phyloP scores from a whole-genome alignment of 2,113 vertebrate genomes.

The Thunnus maccoyii region DNA sequence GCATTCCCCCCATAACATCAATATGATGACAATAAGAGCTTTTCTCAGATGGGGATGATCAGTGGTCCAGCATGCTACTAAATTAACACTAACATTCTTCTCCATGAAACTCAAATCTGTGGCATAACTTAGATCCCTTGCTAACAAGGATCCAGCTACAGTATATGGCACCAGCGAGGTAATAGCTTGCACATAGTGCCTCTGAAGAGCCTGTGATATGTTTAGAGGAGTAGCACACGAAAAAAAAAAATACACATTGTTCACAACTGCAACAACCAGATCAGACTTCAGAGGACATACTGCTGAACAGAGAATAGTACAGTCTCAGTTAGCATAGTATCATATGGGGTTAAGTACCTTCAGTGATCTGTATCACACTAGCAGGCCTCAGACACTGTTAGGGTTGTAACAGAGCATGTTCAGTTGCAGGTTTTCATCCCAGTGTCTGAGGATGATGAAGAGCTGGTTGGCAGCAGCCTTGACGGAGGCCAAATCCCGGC shows the following conservation, averaged over 20 bases:
- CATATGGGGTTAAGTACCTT: conserved; percentile 27
- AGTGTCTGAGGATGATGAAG: conserved; percentile 96
- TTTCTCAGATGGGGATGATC: conserved; percentile 46
- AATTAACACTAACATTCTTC: conserved; percentile 48
- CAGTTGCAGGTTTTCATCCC: conserved; percentile 97
- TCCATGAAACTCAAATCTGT: conserved; percentile 39
- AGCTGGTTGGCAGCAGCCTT: conserved; percentile 94
- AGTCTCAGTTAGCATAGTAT: conserved; percentile 75
- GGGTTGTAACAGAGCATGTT: conserved; percentile 98
- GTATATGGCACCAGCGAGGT: conserved; percentile 64
- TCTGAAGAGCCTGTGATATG: conserved; percentile 74
- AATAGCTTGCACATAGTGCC: conserved; percentile 58
- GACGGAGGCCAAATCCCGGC: conserved; percentile 84
- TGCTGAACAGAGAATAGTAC: conserved; percentile 51
- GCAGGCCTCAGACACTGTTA: conserved; percentile 83
- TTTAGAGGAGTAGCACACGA: conserved; percentile 67
- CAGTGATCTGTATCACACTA: neutral
- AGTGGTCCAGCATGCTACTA: conserved; percentile 62
- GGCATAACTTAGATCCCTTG: conserved; percentile 45
- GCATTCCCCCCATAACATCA: conserved; percentile 61
- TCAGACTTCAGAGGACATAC: conserved; percentile 56
- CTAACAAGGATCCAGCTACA: conserved; percentile 53
- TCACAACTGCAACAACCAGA: conserved; percentile 67
- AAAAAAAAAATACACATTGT: conserved; percentile 52
- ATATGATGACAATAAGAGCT: conserved; percentile 65